Base-by-base conservation (phyloP, 1,140 invertebrate species). In the Ips typographus region DNA sequence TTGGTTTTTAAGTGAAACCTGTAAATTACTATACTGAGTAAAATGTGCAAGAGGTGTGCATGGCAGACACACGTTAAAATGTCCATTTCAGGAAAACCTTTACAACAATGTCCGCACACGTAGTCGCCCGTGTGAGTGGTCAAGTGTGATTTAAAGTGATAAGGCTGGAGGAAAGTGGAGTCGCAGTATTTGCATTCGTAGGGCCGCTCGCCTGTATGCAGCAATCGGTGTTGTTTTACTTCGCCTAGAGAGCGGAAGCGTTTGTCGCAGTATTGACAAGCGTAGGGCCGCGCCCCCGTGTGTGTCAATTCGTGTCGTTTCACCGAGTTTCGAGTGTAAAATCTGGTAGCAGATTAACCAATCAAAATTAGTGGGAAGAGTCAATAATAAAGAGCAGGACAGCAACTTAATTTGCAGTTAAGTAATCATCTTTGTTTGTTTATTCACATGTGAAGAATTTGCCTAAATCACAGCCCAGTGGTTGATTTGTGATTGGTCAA, bases 241-340 rank as follows among this genome's bases (percentile, higher is more conserved):
- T 78, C 76, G 6, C 74, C 72, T 47, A 58, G 42, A 0, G 77
- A 77, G 40, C 70, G 47, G 55, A 77, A 78, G 4, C 87, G 85
- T 63, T 90, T 82, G 2, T 85, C 87, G 80, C 93, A 94, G 64
- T 86, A 83, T 63, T 87, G 86, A 80, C 91, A 93, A 39, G 84
- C 84, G 76, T 91, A 93, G 0, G 92, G 92, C 73, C 91, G 90
- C 75, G 92, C 90, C 2, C 89, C 87, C 0, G 87, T 88, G 72
- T 90, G 89, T 0, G 86, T 88, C 3, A 88, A 77, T 78, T 90
- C 89, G 82, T 93, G 91, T 68, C 91, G 89, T 81, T 90, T 87
- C 61, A 90, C 80, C 76, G 89, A 66, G 40, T 56, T 70, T 72
- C 53, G 63, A 3, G 60, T 64, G 44, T 70, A 70, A 40, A 70